These are phyloP conservation scores for Phengaris alcon DNA, from an alignment of 2,888 invertebrate genomes.

Conservation along the genomic window DNA sequence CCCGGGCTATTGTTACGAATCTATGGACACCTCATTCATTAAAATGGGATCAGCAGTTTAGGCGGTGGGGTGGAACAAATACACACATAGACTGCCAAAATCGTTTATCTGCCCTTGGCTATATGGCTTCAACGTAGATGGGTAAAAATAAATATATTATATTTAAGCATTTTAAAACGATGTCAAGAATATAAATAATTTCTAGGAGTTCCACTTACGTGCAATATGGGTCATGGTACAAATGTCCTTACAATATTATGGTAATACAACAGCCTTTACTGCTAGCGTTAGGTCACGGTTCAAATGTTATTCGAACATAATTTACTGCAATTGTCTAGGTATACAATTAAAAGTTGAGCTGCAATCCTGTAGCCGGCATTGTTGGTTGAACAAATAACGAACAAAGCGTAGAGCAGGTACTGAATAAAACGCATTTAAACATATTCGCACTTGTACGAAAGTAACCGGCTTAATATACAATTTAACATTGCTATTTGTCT, in stretches of 20 bases:
- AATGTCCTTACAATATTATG: constrained; percentile 13
- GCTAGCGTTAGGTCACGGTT: constrained; percentile 13
- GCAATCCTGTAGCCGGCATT: background rate
- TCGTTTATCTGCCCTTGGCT: too few species aligned
- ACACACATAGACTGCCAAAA: too few species aligned
- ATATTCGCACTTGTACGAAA: constrained; percentile 9
- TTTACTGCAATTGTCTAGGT: constrained; percentile 13
- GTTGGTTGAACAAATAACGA: constrained; percentile 8
- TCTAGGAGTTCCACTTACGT: constrained; percentile 5
- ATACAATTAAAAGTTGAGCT: constrained; percentile 15
- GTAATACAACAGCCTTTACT: constrained; percentile 4
- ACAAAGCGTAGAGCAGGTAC: background rate
- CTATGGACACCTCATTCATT: too few species aligned
- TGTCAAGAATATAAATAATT: constrained; percentile 1
- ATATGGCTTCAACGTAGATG: too few species aligned
- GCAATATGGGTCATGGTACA: constrained; percentile 14
- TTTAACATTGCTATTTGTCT: background rate
- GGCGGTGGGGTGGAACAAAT: too few species aligned
- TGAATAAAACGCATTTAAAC: background rate
- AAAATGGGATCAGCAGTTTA: too few species aligned
- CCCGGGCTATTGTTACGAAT: too few species aligned
- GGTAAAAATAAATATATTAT: too few species aligned
- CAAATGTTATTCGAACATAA: constrained; percentile 4
- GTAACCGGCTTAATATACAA: background rate
- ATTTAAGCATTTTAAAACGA: background rate